These are phyloP conservation scores for Oryzias melastigma DNA, from an alignment of 2,113 vertebrate genomes.

Conservation along the genomic window DNA sequence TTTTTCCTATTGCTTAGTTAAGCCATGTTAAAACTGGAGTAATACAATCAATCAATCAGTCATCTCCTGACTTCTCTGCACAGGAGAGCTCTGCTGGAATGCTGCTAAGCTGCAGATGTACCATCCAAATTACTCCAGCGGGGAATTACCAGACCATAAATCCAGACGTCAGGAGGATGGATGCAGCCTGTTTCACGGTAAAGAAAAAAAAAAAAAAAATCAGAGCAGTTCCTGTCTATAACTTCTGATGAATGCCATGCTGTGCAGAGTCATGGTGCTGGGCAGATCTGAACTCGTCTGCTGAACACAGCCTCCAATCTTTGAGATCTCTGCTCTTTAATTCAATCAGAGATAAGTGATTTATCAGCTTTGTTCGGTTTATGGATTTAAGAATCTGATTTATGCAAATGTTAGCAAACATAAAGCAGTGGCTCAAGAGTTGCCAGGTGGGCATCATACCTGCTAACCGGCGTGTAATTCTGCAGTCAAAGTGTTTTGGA, in stretches of 20 bases:
- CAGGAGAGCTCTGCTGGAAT: slow-evolving; percentile 71
- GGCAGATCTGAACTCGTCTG: not conserved
- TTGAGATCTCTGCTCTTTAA: slow-evolving; percentile 16
- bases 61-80: slow-evolving; percentile 70
- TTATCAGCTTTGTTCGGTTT: no score
- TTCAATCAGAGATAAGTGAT: no score
- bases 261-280: slow-evolving; percentile 4
- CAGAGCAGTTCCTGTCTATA: slow-evolving; percentile 56
- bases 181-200: slow-evolving; percentile 66
- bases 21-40: slow-evolving; percentile 74
- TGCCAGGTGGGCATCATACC: slow-evolving; percentile 65
- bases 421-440: slow-evolving; percentile 46
- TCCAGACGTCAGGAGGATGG: slow-evolving; percentile 65
- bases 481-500: slow-evolving; percentile 64
- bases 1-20: slow-evolving; percentile 59
- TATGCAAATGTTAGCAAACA: slow-evolving; percentile 3
- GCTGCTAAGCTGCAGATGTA: slow-evolving; percentile 74
- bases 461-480: slow-evolving; percentile 76
- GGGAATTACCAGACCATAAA: slow-evolving; percentile 77
- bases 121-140: slow-evolving; percentile 71
- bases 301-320: slow-evolving; percentile 63
- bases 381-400: slow-evolving; percentile 18
- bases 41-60: slow-evolving; percentile 79
- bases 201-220: slow-evolving; percentile 18
- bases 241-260: slow-evolving; percentile 47